Conservation (phyloP, 2,113 vertebrate species). For the Phrynosoma blainvillii region DNA sequence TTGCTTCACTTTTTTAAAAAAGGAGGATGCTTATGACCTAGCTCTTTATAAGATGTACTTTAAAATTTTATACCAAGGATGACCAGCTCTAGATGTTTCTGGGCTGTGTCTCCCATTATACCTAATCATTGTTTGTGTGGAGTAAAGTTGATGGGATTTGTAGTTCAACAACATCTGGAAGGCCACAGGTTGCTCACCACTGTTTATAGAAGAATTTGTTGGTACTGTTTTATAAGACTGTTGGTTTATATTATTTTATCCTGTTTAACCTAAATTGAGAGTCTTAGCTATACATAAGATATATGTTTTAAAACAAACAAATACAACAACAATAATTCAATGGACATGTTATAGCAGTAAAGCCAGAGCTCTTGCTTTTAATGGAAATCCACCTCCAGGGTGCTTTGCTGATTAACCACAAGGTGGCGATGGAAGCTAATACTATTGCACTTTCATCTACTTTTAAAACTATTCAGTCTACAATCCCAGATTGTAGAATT, state of each 20-base stretch:
- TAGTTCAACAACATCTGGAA: not conserved
- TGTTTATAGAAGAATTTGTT: not conserved
- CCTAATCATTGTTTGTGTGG: not conserved
- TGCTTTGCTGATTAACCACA: not conserved
- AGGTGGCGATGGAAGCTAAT: constrained; percentile 7
- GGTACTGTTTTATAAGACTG: not conserved
- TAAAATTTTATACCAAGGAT: too few relatives aligned
- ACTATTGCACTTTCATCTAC: not conserved
- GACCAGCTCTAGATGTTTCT: too few relatives aligned
- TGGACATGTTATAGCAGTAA: not conserved
- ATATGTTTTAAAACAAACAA: not conserved
- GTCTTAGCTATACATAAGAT: not conserved
- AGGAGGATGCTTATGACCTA: too few relatives aligned
- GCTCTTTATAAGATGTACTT: too few relatives aligned
- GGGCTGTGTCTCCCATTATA: not conserved
- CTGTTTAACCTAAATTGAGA: not conserved
- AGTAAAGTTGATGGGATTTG: not conserved
- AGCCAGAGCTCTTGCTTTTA: not conserved
- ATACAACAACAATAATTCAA: not conserved
- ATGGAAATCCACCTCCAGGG: not conserved
- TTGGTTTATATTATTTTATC: not conserved
- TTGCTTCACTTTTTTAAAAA: too few relatives aligned
- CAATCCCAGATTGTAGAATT: not conserved
- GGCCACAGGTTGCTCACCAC: not conserved
- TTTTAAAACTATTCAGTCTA: not conserved